Percentiles rank a stretch among this genome's conserved stretches.
These are phyloP conservation scores for Agrochola lychnidis DNA, from an alignment of 2,888 invertebrate species.

Conservation along the genomic window DNA sequence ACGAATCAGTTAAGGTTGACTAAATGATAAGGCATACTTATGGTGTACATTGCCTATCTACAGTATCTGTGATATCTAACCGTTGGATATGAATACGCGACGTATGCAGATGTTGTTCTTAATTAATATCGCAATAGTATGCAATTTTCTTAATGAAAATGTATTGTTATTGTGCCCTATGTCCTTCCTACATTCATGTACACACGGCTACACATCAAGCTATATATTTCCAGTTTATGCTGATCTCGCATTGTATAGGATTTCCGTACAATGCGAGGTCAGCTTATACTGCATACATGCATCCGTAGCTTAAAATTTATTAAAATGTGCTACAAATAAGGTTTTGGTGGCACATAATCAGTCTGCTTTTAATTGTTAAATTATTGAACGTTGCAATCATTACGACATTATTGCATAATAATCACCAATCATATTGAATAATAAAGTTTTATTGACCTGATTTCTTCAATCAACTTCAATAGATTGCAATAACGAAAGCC, in stretches of 20 bases:
- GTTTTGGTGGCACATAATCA: neutral
- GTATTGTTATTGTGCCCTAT: slow-evolving; percentile 3
- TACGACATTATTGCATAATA: slow-evolving; percentile 14
- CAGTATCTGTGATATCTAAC: slow-evolving; percentile 27
- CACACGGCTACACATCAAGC: no score
- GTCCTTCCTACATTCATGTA: neutral
- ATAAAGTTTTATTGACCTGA: slow-evolving; percentile 39
- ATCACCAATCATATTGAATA: slow-evolving; percentile 17
- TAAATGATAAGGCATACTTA: slow-evolving; percentile 34
- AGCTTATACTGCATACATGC: no score
- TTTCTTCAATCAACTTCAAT: slow-evolving; percentile 55
- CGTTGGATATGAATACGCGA: slow-evolving; percentile 37
- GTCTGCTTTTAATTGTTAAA: neutral
- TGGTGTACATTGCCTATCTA: slow-evolving; percentile 32
- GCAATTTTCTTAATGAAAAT: slow-evolving; percentile 31
- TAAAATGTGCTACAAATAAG: neutral
- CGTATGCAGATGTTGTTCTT: slow-evolving; percentile 7
- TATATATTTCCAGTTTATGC: no score
- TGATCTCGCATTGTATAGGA: no score
- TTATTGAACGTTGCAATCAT: neutral
- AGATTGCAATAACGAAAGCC: slow-evolving; percentile 39
- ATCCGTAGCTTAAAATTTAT: neutral
- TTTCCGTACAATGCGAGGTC: no score
- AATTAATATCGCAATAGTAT: slow-evolving; percentile 17
- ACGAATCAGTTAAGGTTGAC: slow-evolving; percentile 37